Percentiles rank a stretch among this genome's conserved stretches.
These are phyloP conservation scores for Cydia strobilella DNA, from an alignment of 1,140 invertebrate species.

Conservation along the genomic window DNA sequence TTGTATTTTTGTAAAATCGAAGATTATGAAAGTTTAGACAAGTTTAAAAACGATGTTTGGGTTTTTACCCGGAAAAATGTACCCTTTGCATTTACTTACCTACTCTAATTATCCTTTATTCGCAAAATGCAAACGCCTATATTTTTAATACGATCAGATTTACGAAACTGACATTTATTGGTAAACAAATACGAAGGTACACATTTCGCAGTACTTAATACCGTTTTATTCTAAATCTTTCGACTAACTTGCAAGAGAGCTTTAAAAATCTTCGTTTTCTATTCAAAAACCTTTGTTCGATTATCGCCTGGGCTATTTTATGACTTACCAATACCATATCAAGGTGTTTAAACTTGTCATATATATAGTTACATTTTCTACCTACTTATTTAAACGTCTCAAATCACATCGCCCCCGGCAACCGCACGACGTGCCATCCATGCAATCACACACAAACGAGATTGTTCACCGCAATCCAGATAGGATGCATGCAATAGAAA, in stretches of 20 bases:
- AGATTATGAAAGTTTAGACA: no score
- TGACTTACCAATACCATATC: no score
- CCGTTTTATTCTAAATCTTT: neutral
- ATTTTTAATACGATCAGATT: neutral
- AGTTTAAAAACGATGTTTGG: no score
- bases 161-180: no score
- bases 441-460: neutral
- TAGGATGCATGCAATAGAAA: conserved; percentile 5
- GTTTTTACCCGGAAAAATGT: no score
- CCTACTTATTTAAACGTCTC: neutral
- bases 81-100: no score
- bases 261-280: no score
- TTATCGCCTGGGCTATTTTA: no score
- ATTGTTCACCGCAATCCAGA: conserved; percentile 7
- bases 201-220: neutral
- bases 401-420: neutral
- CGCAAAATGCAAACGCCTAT: neutral
- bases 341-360: no score
- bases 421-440: neutral
- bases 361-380: neutral
- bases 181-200: neutral
- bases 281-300: no score
- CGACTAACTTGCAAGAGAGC: no score
- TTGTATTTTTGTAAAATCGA: neutral
- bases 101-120: neutral